phyloP scores from a whole-genome alignment of 2,797 vertebrate species.

The Microchirus variegatus region DNA sequence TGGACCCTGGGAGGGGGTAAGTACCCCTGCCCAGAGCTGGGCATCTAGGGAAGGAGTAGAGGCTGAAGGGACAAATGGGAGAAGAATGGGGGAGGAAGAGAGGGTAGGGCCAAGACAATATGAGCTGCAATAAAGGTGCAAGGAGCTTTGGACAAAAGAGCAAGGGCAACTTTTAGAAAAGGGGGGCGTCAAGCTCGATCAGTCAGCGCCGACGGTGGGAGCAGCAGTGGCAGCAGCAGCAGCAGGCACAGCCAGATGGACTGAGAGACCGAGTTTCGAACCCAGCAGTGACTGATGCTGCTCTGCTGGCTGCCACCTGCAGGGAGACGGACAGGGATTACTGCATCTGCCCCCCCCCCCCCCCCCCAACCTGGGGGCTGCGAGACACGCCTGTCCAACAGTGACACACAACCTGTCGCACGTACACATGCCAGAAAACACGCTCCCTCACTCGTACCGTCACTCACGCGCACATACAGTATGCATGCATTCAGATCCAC shows the following conservation, averaged over 20 bases:
- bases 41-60: constrained; percentile 65
- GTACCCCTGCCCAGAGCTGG: constrained; percentile 73
- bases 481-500: constrained; percentile 68
- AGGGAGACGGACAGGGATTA: constrained; percentile 67
- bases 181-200: constrained; percentile 74
- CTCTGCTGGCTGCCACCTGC: constrained; percentile 79
- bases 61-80: constrained; percentile 67
- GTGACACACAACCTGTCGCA: constrained; percentile 50
- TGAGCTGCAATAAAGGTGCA: constrained; percentile 71
- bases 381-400: constrained; percentile 68
- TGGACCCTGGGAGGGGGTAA: constrained; percentile 72
- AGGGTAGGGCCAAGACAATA: constrained; percentile 69
- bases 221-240: constrained; percentile 76
- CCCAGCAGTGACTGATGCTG: constrained; percentile 73
- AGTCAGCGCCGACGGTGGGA: constrained; percentile 70
- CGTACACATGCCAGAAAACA: constrained; percentile 54
- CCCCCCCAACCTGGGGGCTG: constrained; percentile 53
- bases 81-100: constrained; percentile 41
- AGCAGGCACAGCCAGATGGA: constrained; percentile 70
- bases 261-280: constrained; percentile 44
- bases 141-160: constrained; percentile 62
- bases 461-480: constrained; percentile 36
- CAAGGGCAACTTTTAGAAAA: constrained; percentile 65
- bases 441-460: constrained; percentile 5
- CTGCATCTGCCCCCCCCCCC: constrained; percentile 63